Conservation (phyloP, 2,888 invertebrate genomes). For the Diploptera punctata region DNA sequence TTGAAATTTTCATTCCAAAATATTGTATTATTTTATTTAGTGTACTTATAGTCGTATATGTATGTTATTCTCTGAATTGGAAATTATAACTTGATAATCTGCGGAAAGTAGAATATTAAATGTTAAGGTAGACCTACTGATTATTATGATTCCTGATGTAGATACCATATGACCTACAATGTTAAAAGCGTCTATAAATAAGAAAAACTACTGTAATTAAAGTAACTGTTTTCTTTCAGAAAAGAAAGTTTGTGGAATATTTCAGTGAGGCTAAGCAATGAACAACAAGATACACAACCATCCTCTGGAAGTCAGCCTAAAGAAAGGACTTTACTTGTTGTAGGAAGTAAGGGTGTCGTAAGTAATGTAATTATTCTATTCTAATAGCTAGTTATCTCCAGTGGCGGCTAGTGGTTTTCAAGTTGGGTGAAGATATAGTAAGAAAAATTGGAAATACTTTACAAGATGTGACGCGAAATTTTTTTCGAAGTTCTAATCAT, state of each 20-base stretch:
- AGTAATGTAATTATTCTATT: too few species aligned
- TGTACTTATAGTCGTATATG: background rate
- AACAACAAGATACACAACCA: slow-evolving; percentile 51
- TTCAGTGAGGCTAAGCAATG: slow-evolving; percentile 19
- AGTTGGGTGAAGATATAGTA: too few species aligned
- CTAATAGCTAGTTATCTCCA: too few species aligned
- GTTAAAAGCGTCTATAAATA: background rate
- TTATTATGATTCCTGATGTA: background rate
- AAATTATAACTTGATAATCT: too few species aligned
- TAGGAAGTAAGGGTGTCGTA: slow-evolving; percentile 72
- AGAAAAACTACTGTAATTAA: too few species aligned
- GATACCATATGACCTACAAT: background rate
- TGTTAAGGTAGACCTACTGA: background rate
- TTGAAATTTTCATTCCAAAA: too few species aligned
- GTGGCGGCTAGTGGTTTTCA: too few species aligned
- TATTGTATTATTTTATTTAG: background rate
- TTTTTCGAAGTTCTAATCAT: too few species aligned
- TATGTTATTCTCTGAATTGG: too few species aligned
- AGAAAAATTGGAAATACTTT: too few species aligned
- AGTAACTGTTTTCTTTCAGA: background rate
- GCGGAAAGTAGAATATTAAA: too few species aligned
- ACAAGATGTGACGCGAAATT: too few species aligned
- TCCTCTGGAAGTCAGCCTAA: slow-evolving; percentile 52
- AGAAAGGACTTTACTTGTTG: slow-evolving; percentile 65
- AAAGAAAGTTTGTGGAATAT: slow-evolving; percentile 29